Percentiles rank a stretch among this genome's conserved stretches.
Evolutionary conservation across 2,888 invertebrate genomes (phyloP).

Genomic region (Caradrina kadenii): DNA sequence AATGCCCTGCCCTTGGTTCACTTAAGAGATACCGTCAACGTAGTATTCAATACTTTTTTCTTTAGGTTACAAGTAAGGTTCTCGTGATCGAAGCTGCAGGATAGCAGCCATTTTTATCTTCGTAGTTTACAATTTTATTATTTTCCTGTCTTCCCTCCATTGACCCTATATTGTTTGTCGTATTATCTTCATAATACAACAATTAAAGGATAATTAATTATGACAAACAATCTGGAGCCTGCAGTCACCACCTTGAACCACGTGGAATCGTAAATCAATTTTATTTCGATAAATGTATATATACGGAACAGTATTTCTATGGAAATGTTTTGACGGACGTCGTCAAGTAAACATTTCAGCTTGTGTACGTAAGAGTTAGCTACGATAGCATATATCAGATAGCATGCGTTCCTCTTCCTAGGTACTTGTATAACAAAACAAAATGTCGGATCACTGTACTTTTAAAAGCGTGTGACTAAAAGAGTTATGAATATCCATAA

Average conservation of each 20-base stretch:
- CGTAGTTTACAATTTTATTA: background rate
- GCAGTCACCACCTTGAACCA: conserved; percentile 63
- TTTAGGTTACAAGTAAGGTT: too few relatives aligned
- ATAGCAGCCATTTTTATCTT: too few relatives aligned
- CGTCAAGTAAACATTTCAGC: conserved; percentile 25
- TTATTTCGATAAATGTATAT: conserved; percentile 40
- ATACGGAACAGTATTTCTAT: conserved; percentile 24
- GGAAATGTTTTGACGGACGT: conserved; percentile 35
- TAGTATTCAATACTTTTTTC: too few relatives aligned
- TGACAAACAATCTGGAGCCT: conserved; percentile 37
- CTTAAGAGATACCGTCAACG: too few relatives aligned
- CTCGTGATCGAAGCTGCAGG: too few relatives aligned
- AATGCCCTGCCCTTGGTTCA: too few relatives aligned
- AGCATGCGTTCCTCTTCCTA: background rate
- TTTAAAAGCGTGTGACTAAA: background rate
- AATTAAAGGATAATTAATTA: conserved; percentile 23
- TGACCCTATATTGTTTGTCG: conserved; percentile 47
- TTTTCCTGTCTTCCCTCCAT: conserved; percentile 13
- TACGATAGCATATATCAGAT: background rate
- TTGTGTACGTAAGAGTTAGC: conserved; percentile 20
- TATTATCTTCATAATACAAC: conserved; percentile 37
- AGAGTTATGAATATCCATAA: too few relatives aligned
- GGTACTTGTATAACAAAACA: background rate
- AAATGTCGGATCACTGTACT: background rate
- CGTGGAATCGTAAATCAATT: conserved; percentile 62